Conservation (phyloP, 1,140 invertebrate genomes). For the Drosophila virilis region DNA sequence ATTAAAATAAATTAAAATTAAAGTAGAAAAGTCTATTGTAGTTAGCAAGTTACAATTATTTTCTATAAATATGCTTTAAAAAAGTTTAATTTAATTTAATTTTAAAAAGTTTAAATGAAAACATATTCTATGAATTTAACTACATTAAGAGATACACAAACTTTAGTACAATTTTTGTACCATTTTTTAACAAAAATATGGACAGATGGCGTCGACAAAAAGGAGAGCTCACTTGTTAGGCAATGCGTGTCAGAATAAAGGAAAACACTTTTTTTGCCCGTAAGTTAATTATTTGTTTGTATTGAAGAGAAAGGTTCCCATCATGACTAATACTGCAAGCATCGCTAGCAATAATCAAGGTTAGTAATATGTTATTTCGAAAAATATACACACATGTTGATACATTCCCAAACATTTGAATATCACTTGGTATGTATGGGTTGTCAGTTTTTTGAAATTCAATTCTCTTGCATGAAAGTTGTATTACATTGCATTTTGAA, state of each 20-base stretch:
- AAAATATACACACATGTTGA: slow-evolving; percentile 46
- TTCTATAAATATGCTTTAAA: slow-evolving; percentile 8
- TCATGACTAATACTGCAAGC: slow-evolving; percentile 22
- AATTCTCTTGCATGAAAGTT: slow-evolving; percentile 79
- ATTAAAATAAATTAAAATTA: slow-evolving; percentile 42
- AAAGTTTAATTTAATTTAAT: slow-evolving; percentile 16
- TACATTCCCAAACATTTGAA: slow-evolving; percentile 46
- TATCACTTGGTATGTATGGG: slow-evolving; percentile 55
- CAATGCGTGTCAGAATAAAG: slow-evolving; percentile 9
- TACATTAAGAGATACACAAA: slow-evolving; percentile 10
- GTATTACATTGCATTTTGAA: slow-evolving; percentile 69
- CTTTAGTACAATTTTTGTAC: neutral
- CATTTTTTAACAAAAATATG: slow-evolving; percentile 9
- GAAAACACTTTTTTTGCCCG: slow-evolving; percentile 8
- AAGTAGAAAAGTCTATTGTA: slow-evolving; percentile 13
- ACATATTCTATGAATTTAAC: neutral
- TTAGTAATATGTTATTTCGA: slow-evolving; percentile 44
- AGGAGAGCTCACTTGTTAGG: neutral
- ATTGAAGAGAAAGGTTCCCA: neutral
- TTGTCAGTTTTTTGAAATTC: slow-evolving; percentile 60
- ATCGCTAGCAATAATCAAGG: slow-evolving; percentile 22
- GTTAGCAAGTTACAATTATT: slow-evolving; percentile 8
- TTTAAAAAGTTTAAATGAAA: neutral
- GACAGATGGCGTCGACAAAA: neutral
- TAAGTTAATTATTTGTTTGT: slow-evolving; percentile 5